Percentiles rank a stretch among this genome's conserved stretches.
phyloP scores from a whole-genome alignment of 2,888 invertebrate species.

The Callinectes sapidus region DNA sequence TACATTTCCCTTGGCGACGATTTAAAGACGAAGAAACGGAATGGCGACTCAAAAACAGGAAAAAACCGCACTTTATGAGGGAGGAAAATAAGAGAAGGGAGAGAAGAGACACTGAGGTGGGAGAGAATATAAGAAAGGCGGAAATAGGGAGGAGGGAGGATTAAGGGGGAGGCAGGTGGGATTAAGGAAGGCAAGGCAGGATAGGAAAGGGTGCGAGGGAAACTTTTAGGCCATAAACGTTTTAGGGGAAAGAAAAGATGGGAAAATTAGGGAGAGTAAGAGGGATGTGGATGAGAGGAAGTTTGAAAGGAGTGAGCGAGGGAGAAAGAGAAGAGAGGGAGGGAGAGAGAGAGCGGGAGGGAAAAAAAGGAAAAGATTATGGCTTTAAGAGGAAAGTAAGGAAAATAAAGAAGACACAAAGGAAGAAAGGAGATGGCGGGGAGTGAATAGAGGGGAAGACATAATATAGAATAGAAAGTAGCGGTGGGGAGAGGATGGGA shows the following conservation, averaged over 20 bases:
- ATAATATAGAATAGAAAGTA: neutral
- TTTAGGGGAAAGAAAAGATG: neutral
- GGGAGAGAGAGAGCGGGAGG: neutral
- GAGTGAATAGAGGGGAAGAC: neutral
- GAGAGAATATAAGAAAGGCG: neutral
- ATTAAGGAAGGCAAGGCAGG: slow-evolving; percentile 16
- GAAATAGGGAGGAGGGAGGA: neutral
- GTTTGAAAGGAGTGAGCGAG: slow-evolving; percentile 8
- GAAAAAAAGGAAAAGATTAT: neutral
- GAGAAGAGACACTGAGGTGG: neutral
- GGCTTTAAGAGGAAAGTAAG: neutral
- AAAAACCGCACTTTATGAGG: neutral
- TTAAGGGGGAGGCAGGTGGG: neutral
- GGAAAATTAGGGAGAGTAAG: slow-evolving; percentile 15
- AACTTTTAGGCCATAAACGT: slow-evolving; percentile 18
- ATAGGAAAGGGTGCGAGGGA: slow-evolving; percentile 6
- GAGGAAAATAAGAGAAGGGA: neutral
- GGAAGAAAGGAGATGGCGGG: neutral
- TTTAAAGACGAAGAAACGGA: neutral
- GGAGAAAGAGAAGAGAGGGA: neutral
- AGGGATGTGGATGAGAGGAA: neutral
- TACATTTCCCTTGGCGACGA: neutral
- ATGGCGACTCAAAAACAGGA: neutral
- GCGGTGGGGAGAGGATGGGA: neutral
- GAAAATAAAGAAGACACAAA: slow-evolving; percentile 8